These are phyloP conservation scores for Petaurus breviceps DNA, from an alignment of 2,113 vertebrate genomes.

Conservation along the genomic window DNA sequence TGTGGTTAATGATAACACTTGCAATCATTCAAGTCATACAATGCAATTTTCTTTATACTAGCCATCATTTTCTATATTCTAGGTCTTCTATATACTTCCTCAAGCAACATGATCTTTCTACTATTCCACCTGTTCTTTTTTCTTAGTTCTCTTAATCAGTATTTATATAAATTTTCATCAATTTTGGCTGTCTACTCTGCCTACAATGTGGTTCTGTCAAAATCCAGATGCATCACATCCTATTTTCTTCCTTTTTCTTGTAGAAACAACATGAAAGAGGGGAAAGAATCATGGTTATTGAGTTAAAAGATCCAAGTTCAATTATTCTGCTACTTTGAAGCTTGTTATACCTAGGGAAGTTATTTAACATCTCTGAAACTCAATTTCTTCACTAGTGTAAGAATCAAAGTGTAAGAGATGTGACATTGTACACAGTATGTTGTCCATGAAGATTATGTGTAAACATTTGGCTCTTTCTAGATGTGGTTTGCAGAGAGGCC, in stretches of 20 bases:
- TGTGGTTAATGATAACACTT: conserved; percentile 2
- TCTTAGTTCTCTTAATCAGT: not conserved
- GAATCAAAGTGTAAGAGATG: not conserved
- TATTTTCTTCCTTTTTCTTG: not conserved
- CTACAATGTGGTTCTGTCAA: not conserved
- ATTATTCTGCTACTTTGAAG: not conserved
- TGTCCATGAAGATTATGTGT: not conserved
- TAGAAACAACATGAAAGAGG: not conserved
- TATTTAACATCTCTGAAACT: not conserved
- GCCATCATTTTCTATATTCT: not conserved
- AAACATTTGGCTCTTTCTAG: not conserved
- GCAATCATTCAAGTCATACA: not conserved
- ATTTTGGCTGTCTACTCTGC: not conserved
- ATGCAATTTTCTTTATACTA: not conserved
- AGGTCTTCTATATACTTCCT: not conserved
- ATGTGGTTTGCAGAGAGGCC: not conserved
- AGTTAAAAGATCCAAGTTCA: not conserved
- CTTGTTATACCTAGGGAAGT: not conserved
- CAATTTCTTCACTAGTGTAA: not conserved
- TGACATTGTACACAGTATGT: not conserved
- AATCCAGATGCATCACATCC: not conserved
- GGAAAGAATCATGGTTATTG: not conserved
- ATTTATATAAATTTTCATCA: not conserved
- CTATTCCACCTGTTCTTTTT: not conserved
- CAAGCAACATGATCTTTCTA: not conserved